A percentile compares a stretch with the other conserved stretches of the same genome.
phyloP scores from a whole-genome alignment of 1,140 invertebrate genomes.

The Heliconius nattereri region DNA sequence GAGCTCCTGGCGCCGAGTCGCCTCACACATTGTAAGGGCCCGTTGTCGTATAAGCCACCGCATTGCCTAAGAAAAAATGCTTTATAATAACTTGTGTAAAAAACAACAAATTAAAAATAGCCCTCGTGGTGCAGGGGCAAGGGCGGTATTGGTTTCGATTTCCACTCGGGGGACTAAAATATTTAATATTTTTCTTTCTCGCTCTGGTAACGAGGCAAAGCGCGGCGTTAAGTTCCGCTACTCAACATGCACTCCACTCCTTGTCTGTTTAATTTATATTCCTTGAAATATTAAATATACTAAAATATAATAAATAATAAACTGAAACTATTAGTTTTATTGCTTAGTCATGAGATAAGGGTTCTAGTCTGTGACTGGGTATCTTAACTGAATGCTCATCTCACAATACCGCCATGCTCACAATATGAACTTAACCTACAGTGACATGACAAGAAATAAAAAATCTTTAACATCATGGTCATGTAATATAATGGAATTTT shows the following conservation, averaged over 20 bases:
- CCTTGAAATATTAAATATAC: no score
- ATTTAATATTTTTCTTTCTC: background rate
- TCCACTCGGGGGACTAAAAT: no score
- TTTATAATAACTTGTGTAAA: background rate
- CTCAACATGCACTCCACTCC: no score
- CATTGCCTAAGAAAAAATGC: slow-evolving; percentile 77
- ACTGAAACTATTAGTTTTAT: background rate
- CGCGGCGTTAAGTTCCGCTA: no score
- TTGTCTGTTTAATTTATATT: no score
- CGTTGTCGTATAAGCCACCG: slow-evolving; percentile 84
- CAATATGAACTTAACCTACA: background rate
- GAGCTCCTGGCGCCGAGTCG: slow-evolving; percentile 65
- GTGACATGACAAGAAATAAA: background rate
- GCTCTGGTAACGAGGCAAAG: no score
- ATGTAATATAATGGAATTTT: background rate
- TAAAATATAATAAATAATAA: no score
- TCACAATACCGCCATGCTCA: background rate
- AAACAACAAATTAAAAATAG: no score
- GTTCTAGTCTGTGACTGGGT: background rate
- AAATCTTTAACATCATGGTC: background rate
- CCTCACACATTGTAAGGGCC: slow-evolving; percentile 76
- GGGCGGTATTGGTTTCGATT: no score
- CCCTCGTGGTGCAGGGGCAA: no score
- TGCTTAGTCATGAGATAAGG: background rate
- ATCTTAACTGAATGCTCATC: background rate